Evolutionary conservation across 2,113 vertebrate species (phyloP).

Genomic region (Hiodon alosoides): DNA sequence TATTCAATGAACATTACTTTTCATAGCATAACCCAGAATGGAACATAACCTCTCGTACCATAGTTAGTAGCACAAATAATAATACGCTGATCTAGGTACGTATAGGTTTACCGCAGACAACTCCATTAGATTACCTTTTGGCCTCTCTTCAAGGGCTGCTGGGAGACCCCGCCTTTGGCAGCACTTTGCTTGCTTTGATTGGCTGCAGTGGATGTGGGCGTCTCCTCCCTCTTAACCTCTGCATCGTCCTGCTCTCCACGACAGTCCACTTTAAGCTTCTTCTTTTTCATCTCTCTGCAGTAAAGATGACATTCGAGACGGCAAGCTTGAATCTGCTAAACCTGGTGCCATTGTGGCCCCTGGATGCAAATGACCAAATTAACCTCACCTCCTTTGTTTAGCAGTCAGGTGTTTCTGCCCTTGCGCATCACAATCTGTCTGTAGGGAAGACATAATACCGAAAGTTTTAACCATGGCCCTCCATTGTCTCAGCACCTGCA

Average conservation of each 20-base stretch:
- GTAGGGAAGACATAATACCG: conserved; percentile 14
- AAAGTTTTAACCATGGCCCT: too few relatives aligned
- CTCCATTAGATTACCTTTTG: conserved; percentile 70
- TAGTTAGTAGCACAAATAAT: not conserved
- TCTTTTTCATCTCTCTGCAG: conserved; percentile 87
- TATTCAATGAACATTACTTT: too few relatives aligned
- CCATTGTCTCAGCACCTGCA: too few relatives aligned
- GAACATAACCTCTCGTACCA: not conserved
- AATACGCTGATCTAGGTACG: not conserved
- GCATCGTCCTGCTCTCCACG: conserved; percentile 47
- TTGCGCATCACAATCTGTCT: conserved; percentile 69
- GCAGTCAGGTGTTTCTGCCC: conserved; percentile 82
- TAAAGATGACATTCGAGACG: conserved; percentile 20
- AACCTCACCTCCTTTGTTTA: conserved; percentile 83
- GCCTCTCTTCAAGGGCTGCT: conserved; percentile 76
- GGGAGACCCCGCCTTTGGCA: conserved; percentile 51
- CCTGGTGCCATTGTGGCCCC: not conserved
- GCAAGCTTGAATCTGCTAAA: not conserved
- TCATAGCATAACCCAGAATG: too few relatives aligned
- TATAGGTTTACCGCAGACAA: not conserved
- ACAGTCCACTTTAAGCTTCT: conserved; percentile 65
- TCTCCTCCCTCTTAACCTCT: conserved; percentile 55
- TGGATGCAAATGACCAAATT: not conserved
- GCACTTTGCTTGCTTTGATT: conserved; percentile 39
- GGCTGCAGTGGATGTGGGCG: conserved; percentile 11